Evolutionary conservation across 2,797 vertebrate genomes (phyloP).

Genomic region (Acomys russatus): DNA sequence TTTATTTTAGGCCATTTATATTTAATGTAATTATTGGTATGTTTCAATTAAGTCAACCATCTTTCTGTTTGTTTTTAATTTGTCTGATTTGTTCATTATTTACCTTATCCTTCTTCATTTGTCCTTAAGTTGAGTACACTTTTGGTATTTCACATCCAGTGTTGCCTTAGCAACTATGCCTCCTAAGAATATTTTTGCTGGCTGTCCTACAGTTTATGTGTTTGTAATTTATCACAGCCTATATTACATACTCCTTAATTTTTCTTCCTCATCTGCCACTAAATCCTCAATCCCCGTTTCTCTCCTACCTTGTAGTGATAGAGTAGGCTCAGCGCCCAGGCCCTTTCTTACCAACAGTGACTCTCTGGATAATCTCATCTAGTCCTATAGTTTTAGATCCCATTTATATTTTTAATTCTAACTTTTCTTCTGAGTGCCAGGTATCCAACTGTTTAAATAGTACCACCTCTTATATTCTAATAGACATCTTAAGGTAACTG

Average conservation of each 20-base stretch:
- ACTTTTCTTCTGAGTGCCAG: neutral
- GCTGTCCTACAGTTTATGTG: neutral
- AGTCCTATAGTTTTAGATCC: neutral
- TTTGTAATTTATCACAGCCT: neutral
- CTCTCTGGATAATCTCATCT: neutral
- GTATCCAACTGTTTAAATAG: neutral
- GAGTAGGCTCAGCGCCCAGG: neutral
- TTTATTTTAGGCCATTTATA: constrained; percentile 62
- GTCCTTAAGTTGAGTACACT: constrained; percentile 23
- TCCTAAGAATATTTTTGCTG: neutral
- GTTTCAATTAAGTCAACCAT: neutral
- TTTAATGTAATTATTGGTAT: constrained; percentile 46
- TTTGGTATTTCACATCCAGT: constrained; percentile 1
- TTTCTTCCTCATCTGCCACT: constrained; percentile 19
- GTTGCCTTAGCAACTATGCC: neutral
- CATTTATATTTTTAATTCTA: neutral
- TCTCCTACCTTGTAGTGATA: neutral
- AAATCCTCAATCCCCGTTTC: neutral
- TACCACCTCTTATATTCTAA: neutral
- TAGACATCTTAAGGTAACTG: neutral
- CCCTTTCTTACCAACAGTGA: neutral
- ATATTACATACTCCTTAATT: neutral
- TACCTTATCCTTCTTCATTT: neutral
- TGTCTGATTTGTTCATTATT: constrained; percentile 11
- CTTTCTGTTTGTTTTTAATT: constrained; percentile 28